Evolutionary conservation across 1,140 invertebrate species (phyloP), one percentile per base, ranked within the genome.

Genomic region (Bathynomus jamesi): DNA sequence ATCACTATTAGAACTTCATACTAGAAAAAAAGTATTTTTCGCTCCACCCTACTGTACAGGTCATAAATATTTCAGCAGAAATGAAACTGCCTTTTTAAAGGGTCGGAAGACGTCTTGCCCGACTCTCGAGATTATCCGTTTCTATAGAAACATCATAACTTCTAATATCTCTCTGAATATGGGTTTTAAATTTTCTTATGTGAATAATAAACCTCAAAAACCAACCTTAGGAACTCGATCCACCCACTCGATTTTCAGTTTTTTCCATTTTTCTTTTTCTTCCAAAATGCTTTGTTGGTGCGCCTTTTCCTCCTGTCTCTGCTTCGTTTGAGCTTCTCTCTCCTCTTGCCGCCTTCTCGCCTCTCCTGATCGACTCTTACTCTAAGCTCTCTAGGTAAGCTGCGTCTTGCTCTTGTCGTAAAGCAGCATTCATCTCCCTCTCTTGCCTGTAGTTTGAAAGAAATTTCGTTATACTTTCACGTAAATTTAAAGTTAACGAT

Each of bases 201-300:
- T n/a, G n/a, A n/a, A n/a, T n/a, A n/a, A n/a, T n/a, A n/a, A n/a
- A 62, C 10, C 25, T 13, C 8, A 25, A 46, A 13, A 30, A 67
- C 65, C 61, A 11, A 73, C 61, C 61, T 61, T 40, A 8, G 72
- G 65, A 11, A 76, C 61, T 40, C 61, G 61, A 24, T 71, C 67
- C 10, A 67, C 64, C 71, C 63, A 62, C 72, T 63, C 71, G 78
- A 76, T 73, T 78, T 80, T 80, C 78, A 73, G 72, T 75, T 79
- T 77, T 31, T 67, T 67, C 28, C 74, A 65, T 25, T 74, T 72
- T 63, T 78, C 79, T 29, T 79, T 80, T 70, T 79, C 79, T 75
- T 83, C 79, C 69, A 53, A 17, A 53, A 53, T 53, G 21, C 11
- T 3, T 5, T 21, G 13, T 21, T 53, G 11, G 21, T 5, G 13